Base-by-base conservation (phyloP, 2,888 invertebrate species). In the Cynaeus angustus region DNA sequence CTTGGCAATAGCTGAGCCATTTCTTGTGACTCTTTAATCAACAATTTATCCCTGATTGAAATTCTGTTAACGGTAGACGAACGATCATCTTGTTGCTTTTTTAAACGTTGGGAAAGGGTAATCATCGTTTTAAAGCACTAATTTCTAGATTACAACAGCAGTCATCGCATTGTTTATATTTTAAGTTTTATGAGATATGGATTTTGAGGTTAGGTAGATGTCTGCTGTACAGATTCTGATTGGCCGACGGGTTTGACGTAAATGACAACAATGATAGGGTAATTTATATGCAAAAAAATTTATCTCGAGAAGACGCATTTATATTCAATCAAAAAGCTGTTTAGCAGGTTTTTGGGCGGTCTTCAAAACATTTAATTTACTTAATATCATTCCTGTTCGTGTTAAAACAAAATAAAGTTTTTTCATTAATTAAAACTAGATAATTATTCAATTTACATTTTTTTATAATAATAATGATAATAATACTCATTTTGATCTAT, bases 1-100 rank as follows among this genome's bases (percentile, higher is more conserved):
- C 87, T 85, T 16, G 96, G 96, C 73, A 96, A 88, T 76, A 92
- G 91, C 82, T 94, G 93, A 78, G 94, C 91, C 93, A 97, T 92
- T 86, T 97, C 97, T 81, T 90, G 90, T 9, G 92, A 91, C 88
- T 95, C 95, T 87, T 94, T 92, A 45, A 94, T 89, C 66, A 95
- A 85, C 59, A 95, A 86, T 85, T 92, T 92, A 81, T 95, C 95
- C 79, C 95, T 87, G 68, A 94, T 88, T 28, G 94, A 94, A 75
- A 91, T 91, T 81, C 94, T 87, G 84, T 88, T 88, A 33, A 79
- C 72, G 61, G 80, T 77, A 30, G 75, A 71, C 48, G 75, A 66
- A 72, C 75, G 76, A 67, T 88, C 76, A 73, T 87, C 86, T 77
- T 86, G 85, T 73, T 91, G 91, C 78, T 90, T 91, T 84, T 91